Evolutionary conservation across 1,140 invertebrate genomes (phyloP).

Genomic region (Trichoplusia ni): DNA sequence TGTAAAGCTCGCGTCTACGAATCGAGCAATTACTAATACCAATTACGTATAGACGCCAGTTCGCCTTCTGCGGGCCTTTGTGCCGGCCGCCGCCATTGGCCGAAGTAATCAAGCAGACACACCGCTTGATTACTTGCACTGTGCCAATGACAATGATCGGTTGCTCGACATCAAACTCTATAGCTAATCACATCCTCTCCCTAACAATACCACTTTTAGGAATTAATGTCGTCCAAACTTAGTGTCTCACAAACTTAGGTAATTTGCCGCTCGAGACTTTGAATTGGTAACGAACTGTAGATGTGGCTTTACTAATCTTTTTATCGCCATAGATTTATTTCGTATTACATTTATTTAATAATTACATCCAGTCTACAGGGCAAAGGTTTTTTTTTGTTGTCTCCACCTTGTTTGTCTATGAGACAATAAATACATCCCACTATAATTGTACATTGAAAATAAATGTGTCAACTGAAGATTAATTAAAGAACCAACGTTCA

Average conservation of each 20-base stretch:
- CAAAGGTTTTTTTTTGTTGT: too few relatives aligned
- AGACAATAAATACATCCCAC: too few relatives aligned
- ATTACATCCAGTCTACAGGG: too few relatives aligned
- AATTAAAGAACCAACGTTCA: too few relatives aligned
- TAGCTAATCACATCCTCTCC: not conserved
- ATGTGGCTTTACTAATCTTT: not conserved
- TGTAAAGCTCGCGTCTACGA: not conserved
- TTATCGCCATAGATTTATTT: too few relatives aligned
- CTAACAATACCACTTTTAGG: not conserved
- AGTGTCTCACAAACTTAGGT: not conserved
- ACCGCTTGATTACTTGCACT: constrained; percentile 10
- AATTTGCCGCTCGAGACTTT: not conserved
- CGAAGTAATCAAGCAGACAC: not conserved
- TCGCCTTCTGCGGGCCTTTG: not conserved
- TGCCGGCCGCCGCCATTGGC: not conserved
- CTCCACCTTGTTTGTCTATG: too few relatives aligned
- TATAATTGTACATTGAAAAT: too few relatives aligned
- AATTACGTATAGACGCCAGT: not conserved
- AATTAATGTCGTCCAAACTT: not conserved
- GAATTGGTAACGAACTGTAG: not conserved
- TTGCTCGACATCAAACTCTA: not conserved
- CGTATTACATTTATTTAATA: too few relatives aligned
- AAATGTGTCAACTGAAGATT: too few relatives aligned
- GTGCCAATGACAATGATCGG: not conserved
- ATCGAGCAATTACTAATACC: constrained; percentile 6